phyloP scores from a whole-genome alignment of 2,113 vertebrate genomes.

The Heteronetta atricapilla region DNA sequence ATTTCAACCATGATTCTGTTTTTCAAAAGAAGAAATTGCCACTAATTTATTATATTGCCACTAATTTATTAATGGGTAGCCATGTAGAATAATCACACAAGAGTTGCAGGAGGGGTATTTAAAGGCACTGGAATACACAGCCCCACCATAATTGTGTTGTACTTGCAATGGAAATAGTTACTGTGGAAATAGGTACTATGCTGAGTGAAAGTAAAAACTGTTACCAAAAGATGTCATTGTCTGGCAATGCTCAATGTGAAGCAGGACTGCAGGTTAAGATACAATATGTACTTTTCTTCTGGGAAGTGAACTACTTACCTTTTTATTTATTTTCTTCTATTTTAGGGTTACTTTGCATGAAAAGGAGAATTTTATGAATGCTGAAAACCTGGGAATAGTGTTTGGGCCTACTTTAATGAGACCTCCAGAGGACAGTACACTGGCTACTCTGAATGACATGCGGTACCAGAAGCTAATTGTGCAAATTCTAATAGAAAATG shows the following conservation, averaged over 20 bases:
- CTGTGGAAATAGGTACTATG: neutral
- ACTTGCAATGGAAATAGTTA: neutral
- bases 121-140: neutral
- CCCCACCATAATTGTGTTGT: accelerated
- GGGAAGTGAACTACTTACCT: neutral
- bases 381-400: constrained; percentile 96
- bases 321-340: neutral
- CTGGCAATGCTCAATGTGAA: neutral
- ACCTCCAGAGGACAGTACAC: constrained; percentile 92
- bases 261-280: neutral
- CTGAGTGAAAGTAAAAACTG: neutral
- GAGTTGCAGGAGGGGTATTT: neutral
- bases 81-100: neutral
- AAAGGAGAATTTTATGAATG: constrained; percentile 96
- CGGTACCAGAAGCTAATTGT: constrained; percentile 96
- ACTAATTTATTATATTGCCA: neutral
- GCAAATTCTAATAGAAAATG: constrained; percentile 96
- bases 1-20: neutral
- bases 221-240: neutral
- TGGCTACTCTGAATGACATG: constrained; percentile 95
- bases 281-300: neutral
- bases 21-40: neutral
- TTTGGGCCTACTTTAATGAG: constrained; percentile 98
- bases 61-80: neutral
- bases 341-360: constrained; percentile 92